Evolutionary conservation across 2,113 vertebrate species (phyloP).

Genomic region (Apteryx owenii): DNA sequence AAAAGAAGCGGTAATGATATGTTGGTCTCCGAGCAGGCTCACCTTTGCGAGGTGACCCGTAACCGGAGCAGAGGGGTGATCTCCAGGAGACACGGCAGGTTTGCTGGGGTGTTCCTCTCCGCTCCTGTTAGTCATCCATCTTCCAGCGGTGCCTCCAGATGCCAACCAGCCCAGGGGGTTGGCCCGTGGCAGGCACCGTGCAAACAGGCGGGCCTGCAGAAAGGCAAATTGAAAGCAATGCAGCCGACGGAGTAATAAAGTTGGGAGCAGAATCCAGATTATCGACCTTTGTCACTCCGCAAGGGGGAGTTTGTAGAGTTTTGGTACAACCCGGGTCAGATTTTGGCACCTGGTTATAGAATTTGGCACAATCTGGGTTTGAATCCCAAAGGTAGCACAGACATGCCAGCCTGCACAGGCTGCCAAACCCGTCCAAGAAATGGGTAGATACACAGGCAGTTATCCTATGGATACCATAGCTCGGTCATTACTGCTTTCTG

Average conservation of each 20-base stretch:
- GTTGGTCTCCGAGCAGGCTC: not conserved
- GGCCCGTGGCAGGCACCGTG: not conserved
- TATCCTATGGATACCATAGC: accelerated
- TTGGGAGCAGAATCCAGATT: not conserved
- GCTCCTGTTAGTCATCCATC: not conserved
- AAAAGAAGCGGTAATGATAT: not conserved
- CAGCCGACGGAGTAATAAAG: not conserved
- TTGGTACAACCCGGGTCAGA: not conserved
- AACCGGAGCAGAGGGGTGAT: not conserved
- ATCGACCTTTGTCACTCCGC: not conserved
- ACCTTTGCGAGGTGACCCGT: not conserved
- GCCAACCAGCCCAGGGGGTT: not conserved
- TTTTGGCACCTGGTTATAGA: too few species aligned
- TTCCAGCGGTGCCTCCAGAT: not conserved
- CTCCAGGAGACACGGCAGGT: not conserved
- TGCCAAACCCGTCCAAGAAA: too few species aligned
- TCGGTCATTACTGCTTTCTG: not conserved
- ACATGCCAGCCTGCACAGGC: too few species aligned
- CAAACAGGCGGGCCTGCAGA: not conserved
- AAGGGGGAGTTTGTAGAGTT: not conserved
- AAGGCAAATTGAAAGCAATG: not conserved
- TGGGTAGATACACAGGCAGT: too few species aligned
- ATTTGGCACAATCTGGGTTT: too few species aligned
- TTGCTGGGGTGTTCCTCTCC: not conserved
- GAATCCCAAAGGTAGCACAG: too few species aligned